Conservation (phyloP, 2,113 vertebrate species). For the Rhabdomys dilectus region DNA sequence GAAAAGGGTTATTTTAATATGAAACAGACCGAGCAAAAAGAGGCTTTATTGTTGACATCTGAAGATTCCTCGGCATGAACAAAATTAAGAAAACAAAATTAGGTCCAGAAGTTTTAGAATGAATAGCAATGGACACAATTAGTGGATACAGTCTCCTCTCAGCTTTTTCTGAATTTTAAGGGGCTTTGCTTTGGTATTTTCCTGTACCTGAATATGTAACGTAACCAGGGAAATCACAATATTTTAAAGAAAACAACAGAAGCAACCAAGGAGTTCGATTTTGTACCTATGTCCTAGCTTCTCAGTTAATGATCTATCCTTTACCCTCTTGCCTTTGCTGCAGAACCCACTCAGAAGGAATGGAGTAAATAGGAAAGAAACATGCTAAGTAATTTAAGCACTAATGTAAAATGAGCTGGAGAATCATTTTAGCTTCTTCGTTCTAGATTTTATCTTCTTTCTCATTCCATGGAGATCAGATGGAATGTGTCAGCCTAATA, state of each 20-base stretch:
- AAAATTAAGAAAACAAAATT: conserved; percentile 61
- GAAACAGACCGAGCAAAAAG: conserved; percentile 49
- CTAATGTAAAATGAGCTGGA: conserved; percentile 50
- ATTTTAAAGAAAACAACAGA: conserved; percentile 55
- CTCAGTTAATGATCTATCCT: conserved; percentile 29
- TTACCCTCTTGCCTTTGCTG: not conserved
- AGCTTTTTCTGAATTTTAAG: conserved; percentile 32
- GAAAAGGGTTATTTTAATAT: conserved; percentile 68
- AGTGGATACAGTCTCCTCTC: not conserved
- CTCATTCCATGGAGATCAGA: conserved; percentile 41
- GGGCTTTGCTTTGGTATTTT: conserved; percentile 33
- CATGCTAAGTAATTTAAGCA: conserved; percentile 48
- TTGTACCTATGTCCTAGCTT: conserved; percentile 10
- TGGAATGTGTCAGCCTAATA: conserved; percentile 35
- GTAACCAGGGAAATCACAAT: conserved; percentile 42
- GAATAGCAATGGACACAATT: conserved; percentile 1
- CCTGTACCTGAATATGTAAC: not conserved
- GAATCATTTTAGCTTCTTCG: conserved; percentile 52
- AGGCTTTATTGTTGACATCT: not conserved
- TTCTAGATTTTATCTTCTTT: conserved; percentile 66
- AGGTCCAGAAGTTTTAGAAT: conserved; percentile 52
- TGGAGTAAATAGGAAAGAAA: conserved; percentile 42
- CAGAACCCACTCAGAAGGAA: conserved; percentile 38
- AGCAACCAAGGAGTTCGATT: not conserved
- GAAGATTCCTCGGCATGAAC: conserved; percentile 34